Percentiles rank a stretch among this genome's conserved stretches.
Evolutionary conservation across 2,797 vertebrate species (phyloP).

Genomic region (Pseudochaenichthys georgianus): DNA sequence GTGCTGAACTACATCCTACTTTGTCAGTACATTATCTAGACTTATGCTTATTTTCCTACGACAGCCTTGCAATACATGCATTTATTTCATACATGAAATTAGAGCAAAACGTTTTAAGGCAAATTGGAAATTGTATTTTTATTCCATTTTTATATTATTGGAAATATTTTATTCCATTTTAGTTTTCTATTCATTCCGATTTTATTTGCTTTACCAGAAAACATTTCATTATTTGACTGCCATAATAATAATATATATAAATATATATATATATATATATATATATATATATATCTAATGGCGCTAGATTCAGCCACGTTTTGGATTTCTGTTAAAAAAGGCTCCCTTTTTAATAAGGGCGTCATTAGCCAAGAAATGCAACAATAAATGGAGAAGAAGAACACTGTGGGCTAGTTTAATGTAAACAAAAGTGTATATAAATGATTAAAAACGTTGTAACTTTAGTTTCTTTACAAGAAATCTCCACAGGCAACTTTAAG

Average conservation of each 20-base stretch:
- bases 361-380: too few relatives aligned
- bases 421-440: background rate
- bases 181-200: background rate
- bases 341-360: too few relatives aligned
- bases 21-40: background rate
- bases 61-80: background rate
- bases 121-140: too few relatives aligned
- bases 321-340: too few relatives aligned
- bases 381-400: too few relatives aligned
- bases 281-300: too few relatives aligned
- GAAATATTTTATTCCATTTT: background rate
- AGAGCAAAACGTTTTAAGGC: background rate
- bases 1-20: slow-evolving; percentile 2
- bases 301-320: too few relatives aligned
- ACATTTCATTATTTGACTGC: too few relatives aligned
- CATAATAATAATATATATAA: too few relatives aligned
- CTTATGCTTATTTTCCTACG: background rate
- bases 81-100: background rate
- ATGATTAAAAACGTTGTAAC: background rate
- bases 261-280: too few relatives aligned
- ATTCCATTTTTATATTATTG: too few relatives aligned
- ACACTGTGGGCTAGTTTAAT: background rate
- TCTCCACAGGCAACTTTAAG: background rate
- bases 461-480: background rate
- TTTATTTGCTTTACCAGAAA: too few relatives aligned